Base-by-base conservation (phyloP, 2,888 invertebrate genomes). In the Pseudoips prasinana region DNA sequence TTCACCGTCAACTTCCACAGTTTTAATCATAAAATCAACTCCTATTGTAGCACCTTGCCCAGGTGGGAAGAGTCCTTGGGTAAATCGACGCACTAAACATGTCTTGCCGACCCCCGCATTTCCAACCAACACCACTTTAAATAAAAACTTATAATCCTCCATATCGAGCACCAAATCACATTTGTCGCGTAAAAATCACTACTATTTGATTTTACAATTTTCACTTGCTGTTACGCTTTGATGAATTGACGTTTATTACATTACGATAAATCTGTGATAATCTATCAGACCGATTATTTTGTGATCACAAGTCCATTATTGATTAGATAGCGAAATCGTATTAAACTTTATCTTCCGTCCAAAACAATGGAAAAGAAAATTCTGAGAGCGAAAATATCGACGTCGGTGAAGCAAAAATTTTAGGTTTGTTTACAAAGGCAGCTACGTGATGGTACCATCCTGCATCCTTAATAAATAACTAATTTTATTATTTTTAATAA, bases 1-100 rank as follows among this genome's bases (percentile, higher is more conserved):
- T 84, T 96, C 96, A 70, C 96, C 96, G 65, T 96, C 98, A 36
- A 99, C 96, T 91, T 98, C 98, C 5, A 99, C 97, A 32, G 98
- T 98, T 90, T 99, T 99, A 46, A 99, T 98, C 98, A 99, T 98
- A 80, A 99, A 99, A 90, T 99, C 99, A 11, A 99, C 98, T 36
- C 98, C 98, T 65, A 99, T 99, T 1, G 98, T 99, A 35, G 98
- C 98, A 56, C 98, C 98, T 89, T 99, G 98, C 7, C 98, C 98
- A 18, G 98, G 98, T 30, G 98, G 98, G 87, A 99, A 99, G 28
- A 98, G 88, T 1, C 98, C 98, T 91, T 99, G 98, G 22, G 98
- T 99, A 79, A 99, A 99, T 64, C 98, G 92, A 49, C 98, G 91
- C 37, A 99, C 98, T 34, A 99, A 91, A 85, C 98, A 98, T 31